Evolutionary conservation across 2,113 vertebrate species (phyloP).

Genomic region (Rhinichthys klamathensis): DNA sequence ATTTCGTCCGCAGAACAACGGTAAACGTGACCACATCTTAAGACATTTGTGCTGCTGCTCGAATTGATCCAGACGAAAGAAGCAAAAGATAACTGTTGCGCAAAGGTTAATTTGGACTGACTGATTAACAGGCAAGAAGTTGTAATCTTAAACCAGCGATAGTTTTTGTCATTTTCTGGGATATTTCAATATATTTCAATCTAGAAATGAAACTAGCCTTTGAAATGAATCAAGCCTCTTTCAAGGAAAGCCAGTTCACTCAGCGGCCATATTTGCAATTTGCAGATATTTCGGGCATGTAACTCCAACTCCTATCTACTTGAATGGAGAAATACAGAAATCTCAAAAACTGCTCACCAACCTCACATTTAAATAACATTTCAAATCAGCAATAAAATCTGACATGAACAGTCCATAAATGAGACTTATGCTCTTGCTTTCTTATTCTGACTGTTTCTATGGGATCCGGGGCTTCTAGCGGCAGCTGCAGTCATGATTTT

Average conservation of each 20-base stretch:
- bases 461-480: too few species aligned
- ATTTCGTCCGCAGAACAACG: neutral
- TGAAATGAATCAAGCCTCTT: neutral
- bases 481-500: too few species aligned
- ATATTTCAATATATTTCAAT: neutral
- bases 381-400: neutral
- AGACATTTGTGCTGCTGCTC: neutral
- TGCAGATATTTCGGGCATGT: neutral
- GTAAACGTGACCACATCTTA: neutral
- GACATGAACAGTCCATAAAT: too few species aligned
- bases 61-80: neutral
- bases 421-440: too few species aligned
- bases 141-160: neutral
- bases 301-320: neutral
- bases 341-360: neutral
- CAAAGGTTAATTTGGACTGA: neutral
- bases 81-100: neutral
- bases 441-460: too few species aligned
- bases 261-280: neutral
- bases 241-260: too few species aligned
- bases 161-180: neutral
- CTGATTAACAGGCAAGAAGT: neutral
- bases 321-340: neutral
- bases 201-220: neutral
- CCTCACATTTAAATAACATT: neutral